These are phyloP conservation scores for Toxostoma redivivum DNA, from an alignment of 2,113 vertebrate species.

Conservation along the genomic window DNA sequence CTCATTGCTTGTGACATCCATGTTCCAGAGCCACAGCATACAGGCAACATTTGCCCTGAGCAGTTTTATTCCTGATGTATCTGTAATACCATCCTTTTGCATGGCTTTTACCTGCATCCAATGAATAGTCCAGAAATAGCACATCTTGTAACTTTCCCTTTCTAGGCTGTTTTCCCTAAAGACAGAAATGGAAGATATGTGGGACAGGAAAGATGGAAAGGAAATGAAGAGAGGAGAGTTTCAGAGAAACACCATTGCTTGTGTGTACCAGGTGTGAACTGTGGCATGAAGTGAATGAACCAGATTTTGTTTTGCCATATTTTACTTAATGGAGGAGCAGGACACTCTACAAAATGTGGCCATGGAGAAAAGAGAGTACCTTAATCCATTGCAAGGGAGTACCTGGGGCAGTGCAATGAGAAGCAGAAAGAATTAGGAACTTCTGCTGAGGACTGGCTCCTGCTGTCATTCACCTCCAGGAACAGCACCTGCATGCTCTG, in stretches of 20 bases:
- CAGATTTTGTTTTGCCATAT: not conserved
- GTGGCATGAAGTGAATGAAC: not conserved
- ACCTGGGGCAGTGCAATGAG: not conserved
- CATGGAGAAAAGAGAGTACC: not conserved
- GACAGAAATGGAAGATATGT: not conserved
- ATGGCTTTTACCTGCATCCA: not conserved
- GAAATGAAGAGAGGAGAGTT: not conserved
- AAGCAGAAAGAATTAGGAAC: not conserved
- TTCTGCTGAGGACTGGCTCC: not conserved
- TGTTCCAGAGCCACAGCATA: not conserved
- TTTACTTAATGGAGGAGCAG: not conserved
- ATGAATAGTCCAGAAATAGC: not conserved
- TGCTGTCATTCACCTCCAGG: accelerated
- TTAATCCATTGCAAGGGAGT: not conserved
- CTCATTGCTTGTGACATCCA: not conserved
- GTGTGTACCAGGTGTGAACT: not conserved
- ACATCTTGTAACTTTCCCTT: not conserved
- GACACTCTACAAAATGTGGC: not conserved
- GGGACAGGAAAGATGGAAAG: not conserved
- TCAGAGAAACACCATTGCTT: not conserved
- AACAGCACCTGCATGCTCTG: not conserved
- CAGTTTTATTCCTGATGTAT: not conserved
- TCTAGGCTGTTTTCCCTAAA: not conserved
- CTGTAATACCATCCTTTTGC: not conserved
- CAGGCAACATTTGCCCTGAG: not conserved